Evolutionary conservation across 2,797 vertebrate genomes (phyloP).

Genomic region (Rhinophrynus dorsalis): DNA sequence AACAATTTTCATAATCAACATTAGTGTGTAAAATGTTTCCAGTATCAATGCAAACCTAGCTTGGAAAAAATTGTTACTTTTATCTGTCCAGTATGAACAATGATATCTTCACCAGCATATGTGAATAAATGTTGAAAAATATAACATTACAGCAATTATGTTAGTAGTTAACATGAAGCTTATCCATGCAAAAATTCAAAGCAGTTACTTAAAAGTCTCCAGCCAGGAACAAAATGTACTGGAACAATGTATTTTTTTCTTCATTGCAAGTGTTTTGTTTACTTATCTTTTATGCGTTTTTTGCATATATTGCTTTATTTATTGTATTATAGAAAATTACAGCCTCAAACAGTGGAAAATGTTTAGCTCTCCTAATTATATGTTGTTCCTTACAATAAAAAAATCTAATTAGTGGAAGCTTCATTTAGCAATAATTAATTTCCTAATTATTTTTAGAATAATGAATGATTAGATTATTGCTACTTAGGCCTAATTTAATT

Average conservation of each 20-base stretch:
- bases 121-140: conserved; percentile 2
- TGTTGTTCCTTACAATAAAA: not conserved
- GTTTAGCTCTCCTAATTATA: too few relatives aligned
- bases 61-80: not conserved
- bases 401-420: not conserved
- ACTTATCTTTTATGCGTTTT: not conserved
- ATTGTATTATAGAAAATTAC: not conserved
- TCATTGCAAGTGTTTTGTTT: not conserved
- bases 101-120: conserved; percentile 19
- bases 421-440: not conserved
- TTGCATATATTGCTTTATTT: not conserved
- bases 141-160: not conserved
- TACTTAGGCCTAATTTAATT: not conserved
- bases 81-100: not conserved
- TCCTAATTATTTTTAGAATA: not conserved
- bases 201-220: not conserved
- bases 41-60: not conserved
- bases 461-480: not conserved
- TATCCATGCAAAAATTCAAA: not conserved
- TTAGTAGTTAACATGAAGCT: conserved; percentile 16
- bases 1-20: too few relatives aligned
- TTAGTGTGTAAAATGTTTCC: not conserved
- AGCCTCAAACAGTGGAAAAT: not conserved
- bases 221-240: conserved; percentile 5
- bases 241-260: not conserved